Base-by-base conservation (phyloP, 2,888 invertebrate genomes). In the Drosophila melanosoma region DNA sequence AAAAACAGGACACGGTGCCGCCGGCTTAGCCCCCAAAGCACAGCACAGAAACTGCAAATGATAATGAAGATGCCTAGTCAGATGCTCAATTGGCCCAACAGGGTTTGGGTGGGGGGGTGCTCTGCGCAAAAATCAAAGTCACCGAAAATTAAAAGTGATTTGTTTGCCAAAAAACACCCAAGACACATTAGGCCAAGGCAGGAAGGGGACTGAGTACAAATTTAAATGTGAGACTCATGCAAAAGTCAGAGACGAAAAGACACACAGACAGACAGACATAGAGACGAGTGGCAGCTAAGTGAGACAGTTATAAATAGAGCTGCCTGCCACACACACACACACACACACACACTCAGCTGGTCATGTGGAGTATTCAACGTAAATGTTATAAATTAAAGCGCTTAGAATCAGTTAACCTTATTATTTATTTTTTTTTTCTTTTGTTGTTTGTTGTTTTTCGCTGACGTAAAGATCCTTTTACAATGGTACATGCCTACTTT, bases 61-160 rank as follows among this genome's bases (percentile, higher is more conserved):
- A 76, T 86, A 87, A 86, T 89, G 85, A 90, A 88, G 87, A 83
- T 88, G 83, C 79, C 83, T 74, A 85, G 86, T 89, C 88, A 81
- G 85, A 69, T 38, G 62, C 56, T 56, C 59, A 72, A 76, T 80
- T 76, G 68, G 76, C 49, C 45, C 53, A 58, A 17, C 20, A 3
- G 17, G 3, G 20, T 40, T 40, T 40, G 29, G 59, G 48, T 6
- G 51, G 58, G 45, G 38, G 48, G 48, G 53, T 54, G 32, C 56
- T 40, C 35, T 66, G 60, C 32, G 66, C 68, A 83, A 89, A 90
- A 90, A 89, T 90, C 87, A 90, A 88, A 88, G 90, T 88, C 90
- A 87, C 82, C 79, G 74, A 89, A 88, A 88, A 88, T 88, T 88
- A 88, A 90, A 90, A 89, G 89, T 90, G 90, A 87, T 88, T 90